Evolutionary conservation across 2,797 vertebrate genomes (phyloP).

Genomic region (Paratrypauchen microcephalus): DNA sequence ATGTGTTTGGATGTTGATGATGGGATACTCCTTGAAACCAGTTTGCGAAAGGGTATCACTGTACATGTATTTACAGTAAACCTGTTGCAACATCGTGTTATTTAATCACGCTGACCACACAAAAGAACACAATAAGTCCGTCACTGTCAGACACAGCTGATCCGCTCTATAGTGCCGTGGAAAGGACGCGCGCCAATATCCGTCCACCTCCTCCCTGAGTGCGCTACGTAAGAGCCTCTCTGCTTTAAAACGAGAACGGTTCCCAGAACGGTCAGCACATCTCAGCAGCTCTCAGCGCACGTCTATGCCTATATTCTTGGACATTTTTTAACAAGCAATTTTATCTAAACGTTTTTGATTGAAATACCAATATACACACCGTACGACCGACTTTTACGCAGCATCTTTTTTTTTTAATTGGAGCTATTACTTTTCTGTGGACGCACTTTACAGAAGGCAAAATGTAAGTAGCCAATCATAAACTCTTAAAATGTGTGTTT

Average conservation of each 20-base stretch:
- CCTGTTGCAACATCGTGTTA: background rate
- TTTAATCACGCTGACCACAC: background rate
- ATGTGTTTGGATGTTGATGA: background rate
- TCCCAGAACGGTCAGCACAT: background rate
- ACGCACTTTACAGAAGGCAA: constrained; percentile 1
- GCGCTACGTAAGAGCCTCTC: constrained; percentile 3
- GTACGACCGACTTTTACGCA: background rate
- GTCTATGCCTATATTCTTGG: background rate
- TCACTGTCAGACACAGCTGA: background rate
- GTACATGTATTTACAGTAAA: background rate
- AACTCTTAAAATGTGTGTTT: background rate
- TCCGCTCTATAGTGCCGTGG: background rate
- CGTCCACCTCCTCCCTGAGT: constrained; percentile 2
- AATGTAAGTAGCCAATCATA: constrained; percentile 4
- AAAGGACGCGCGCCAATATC: background rate
- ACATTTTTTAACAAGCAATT: background rate
- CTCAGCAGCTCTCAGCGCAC: background rate
- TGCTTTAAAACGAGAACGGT: background rate
- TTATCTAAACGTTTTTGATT: background rate
- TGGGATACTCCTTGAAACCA: background rate
- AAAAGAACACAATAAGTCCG: background rate
- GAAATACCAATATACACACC: background rate
- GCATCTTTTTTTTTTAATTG: background rate
- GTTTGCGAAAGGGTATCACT: background rate
- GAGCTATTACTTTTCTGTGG: background rate